These are phyloP conservation scores for Auanema sp. DNA, from an alignment of 2,888 invertebrate species.

Conservation along the genomic window DNA sequence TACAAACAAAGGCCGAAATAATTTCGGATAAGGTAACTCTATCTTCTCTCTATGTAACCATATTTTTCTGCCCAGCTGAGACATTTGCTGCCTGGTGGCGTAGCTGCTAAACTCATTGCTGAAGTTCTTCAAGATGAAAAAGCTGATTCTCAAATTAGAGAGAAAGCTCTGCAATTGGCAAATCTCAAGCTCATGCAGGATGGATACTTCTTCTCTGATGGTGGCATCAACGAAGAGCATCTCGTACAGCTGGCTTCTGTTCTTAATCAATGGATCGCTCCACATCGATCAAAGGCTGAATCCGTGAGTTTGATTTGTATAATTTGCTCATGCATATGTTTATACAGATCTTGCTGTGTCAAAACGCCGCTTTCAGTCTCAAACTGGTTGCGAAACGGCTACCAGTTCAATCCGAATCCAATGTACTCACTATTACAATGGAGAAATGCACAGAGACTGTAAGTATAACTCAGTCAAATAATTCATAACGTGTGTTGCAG, in stretches of 20 bases:
- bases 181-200: constrained; percentile 79
- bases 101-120: constrained; percentile 79
- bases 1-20: constrained; percentile 44
- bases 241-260: constrained; percentile 43
- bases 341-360: constrained; percentile 43
- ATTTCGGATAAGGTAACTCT: constrained; percentile 49
- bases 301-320: constrained; percentile 19
- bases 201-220: constrained; percentile 39
- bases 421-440: constrained; percentile 46
- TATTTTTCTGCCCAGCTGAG: constrained; percentile 59
- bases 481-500: constrained; percentile 12
- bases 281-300: constrained; percentile 37
- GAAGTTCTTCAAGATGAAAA: constrained; percentile 72
- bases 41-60: neutral
- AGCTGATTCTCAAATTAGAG: constrained; percentile 64
- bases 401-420: constrained; percentile 36
- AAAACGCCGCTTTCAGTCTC: constrained; percentile 55
- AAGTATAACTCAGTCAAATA: neutral
- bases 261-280: constrained; percentile 49
- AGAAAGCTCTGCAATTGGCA: constrained; percentile 80
- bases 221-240: constrained; percentile 46
- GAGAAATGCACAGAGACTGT: constrained; percentile 45
- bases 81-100: constrained; percentile 74
- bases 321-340: too few species aligned
- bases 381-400: constrained; percentile 54